Evolutionary conservation across 1,140 invertebrate species (phyloP).

Genomic region (Dreissena rostriformis): DNA sequence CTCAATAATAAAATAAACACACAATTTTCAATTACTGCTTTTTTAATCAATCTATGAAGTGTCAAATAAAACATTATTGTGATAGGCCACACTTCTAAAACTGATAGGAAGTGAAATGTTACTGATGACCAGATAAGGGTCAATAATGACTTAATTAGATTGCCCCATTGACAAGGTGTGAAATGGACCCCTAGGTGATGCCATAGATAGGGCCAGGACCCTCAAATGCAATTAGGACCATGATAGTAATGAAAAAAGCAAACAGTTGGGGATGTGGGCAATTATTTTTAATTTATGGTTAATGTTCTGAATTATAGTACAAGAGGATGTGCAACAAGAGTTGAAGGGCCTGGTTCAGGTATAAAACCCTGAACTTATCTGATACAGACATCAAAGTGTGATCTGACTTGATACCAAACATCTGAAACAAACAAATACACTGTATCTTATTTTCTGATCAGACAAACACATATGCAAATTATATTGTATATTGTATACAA

Average conservation of each 20-base stretch:
- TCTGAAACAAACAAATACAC: background rate
- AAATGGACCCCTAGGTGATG: slow-evolving; percentile 24
- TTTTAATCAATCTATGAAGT: no score
- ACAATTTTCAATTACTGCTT: no score
- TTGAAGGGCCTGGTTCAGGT: slow-evolving; percentile 13
- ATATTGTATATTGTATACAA: background rate
- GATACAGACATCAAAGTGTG: slow-evolving; percentile 19
- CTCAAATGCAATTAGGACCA: slow-evolving; percentile 25
- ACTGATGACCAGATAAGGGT: slow-evolving; percentile 37
- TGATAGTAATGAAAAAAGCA: background rate
- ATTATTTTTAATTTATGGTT: slow-evolving; percentile 12
- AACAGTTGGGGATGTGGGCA: slow-evolving; percentile 11
- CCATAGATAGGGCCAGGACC: slow-evolving; percentile 22
- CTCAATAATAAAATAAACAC: no score
- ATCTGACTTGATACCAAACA: slow-evolving; percentile 22
- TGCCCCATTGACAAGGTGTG: slow-evolving; percentile 31
- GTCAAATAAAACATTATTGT: no score
- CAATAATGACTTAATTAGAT: slow-evolving; percentile 43
- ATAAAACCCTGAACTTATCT: slow-evolving; percentile 35
- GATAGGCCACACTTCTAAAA: slow-evolving; percentile 43
- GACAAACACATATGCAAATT: background rate
- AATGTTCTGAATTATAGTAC: slow-evolving; percentile 5
- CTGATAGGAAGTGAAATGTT: slow-evolving; percentile 19
- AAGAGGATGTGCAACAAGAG: slow-evolving; percentile 8
- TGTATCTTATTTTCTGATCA: no score